phyloP scores from a whole-genome alignment of 2,888 invertebrate genomes.

The Margaritifera margaritifera region DNA sequence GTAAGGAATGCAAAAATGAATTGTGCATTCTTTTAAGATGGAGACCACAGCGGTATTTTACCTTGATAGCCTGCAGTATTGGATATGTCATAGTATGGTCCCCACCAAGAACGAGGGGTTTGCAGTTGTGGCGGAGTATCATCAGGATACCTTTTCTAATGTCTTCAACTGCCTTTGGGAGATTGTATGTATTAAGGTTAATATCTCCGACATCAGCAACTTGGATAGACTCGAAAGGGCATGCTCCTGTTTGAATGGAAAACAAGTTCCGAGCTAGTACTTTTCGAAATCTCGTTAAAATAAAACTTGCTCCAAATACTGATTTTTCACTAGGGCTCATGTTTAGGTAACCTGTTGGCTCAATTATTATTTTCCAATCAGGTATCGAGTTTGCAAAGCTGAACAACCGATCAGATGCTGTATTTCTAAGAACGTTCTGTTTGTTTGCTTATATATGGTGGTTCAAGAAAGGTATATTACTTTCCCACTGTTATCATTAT shows the following conservation, averaged over 20 bases:
- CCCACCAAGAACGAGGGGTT: constrained; percentile 70
- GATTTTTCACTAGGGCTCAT: not conserved
- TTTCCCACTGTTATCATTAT: too few relatives aligned
- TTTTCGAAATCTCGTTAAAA: not conserved
- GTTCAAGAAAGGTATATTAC: too few relatives aligned
- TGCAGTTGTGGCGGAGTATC: constrained; percentile 63
- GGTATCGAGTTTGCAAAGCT: too few relatives aligned
- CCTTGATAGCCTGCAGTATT: constrained; percentile 70
- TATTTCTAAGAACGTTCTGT: too few relatives aligned
- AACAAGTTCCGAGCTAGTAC: not conserved
- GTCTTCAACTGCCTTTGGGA: constrained; percentile 63
- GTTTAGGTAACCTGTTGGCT: too few relatives aligned
- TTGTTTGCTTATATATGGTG: too few relatives aligned
- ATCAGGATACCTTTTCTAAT: constrained; percentile 54
- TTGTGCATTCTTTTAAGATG: too few relatives aligned
- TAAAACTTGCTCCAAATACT: not conserved
- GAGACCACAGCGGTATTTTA: constrained; percentile 20
- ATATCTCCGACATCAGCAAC: constrained; percentile 72
- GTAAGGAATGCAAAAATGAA: too few relatives aligned
- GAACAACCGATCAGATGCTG: too few relatives aligned
- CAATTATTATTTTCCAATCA: too few relatives aligned
- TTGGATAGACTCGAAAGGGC: constrained; percentile 66
- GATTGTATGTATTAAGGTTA: constrained; percentile 64
- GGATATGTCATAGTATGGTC: constrained; percentile 73
- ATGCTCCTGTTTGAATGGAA: constrained; percentile 53